Conservation (phyloP, 2,113 vertebrate genomes). For the Thinocorus orbignyianus region DNA sequence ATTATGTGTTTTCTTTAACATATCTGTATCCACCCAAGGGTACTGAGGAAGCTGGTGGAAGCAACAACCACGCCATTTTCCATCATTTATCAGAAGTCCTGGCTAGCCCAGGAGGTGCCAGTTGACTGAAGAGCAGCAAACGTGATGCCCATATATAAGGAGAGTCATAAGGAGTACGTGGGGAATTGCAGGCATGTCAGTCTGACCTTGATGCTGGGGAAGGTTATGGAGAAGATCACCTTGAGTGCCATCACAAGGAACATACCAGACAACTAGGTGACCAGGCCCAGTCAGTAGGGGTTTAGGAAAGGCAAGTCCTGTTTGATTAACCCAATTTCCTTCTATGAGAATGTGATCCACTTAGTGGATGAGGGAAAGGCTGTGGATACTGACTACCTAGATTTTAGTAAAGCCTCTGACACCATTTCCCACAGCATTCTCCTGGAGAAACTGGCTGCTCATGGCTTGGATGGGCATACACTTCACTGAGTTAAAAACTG, state of each 20-base stretch:
- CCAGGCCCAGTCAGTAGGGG: neutral
- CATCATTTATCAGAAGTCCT: neutral
- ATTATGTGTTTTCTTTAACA: neutral
- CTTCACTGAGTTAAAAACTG: neutral
- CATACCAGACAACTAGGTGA: neutral
- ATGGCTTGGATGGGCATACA: neutral
- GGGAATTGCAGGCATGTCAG: too few relatives aligned
- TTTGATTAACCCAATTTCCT: neutral
- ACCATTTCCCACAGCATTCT: neutral
- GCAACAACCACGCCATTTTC: neutral
- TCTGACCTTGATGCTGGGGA: neutral
- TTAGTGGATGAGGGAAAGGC: neutral
- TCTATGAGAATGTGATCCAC: neutral
- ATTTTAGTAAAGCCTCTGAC: neutral
- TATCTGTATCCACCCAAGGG: neutral
- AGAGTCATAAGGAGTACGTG: neutral
- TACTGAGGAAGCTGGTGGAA: neutral
- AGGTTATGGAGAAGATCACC: neutral
- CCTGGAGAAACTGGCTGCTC: neutral
- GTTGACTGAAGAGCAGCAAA: neutral
- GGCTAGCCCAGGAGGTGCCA: neutral
- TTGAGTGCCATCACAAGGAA: neutral
- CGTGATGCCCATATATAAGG: neutral
- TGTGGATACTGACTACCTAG: neutral
- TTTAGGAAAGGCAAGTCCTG: neutral